Base-by-base conservation (phyloP, 2,797 vertebrate species). In the Gila robusta region DNA sequence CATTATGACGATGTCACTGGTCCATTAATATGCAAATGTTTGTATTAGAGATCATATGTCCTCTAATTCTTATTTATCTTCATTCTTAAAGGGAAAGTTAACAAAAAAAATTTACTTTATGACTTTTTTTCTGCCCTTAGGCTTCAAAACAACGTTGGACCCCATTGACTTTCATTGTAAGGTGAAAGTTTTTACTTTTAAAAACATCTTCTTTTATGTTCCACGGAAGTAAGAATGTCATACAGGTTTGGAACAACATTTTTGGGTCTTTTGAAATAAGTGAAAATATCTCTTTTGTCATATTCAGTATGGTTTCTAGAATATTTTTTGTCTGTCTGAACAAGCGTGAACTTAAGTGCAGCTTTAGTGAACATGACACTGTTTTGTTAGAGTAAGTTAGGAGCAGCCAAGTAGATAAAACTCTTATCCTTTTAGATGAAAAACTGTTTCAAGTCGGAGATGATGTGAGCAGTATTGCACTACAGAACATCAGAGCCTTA, bases 321-420 rank as follows among this genome's bases (percentile, higher is more conserved):
- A 59, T 80, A 10, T 49, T 81, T 81, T 37, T 67, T 16, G 17
- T 69, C 35, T 62, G 17, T 59, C 52, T 71, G n/a, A 26, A 62
- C 70, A 62, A 17, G 37, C 12, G 14, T 72, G 3, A 44, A 56
- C 52, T 12, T 44, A 12, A 23, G 21, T 71, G 35, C 70, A 44
- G 70, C 52, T 56, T 56, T 56, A 56, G 5, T 21, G 7, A 56
- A 59, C 54, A 23, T 10, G 2, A 56, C 19, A 7, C 52, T 7
- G 52, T 54, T 54, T 54, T 21, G 52, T 54, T 54, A 21, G 19
- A 21, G 6, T 54, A 54, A 54, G 17, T 54, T 54, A 21, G 52
- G 19, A 56, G 7, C 59, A 62, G 59, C n/a, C 62, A 64, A 6
- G 62, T 64, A 64, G 26, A 12, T 64, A 64, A 64, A 59, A 4